Percentiles rank a stretch among this genome's conserved stretches.
These are phyloP conservation scores for Syrphus vitripennis DNA, from an alignment of 2,888 invertebrate species.

Conservation along the genomic window DNA sequence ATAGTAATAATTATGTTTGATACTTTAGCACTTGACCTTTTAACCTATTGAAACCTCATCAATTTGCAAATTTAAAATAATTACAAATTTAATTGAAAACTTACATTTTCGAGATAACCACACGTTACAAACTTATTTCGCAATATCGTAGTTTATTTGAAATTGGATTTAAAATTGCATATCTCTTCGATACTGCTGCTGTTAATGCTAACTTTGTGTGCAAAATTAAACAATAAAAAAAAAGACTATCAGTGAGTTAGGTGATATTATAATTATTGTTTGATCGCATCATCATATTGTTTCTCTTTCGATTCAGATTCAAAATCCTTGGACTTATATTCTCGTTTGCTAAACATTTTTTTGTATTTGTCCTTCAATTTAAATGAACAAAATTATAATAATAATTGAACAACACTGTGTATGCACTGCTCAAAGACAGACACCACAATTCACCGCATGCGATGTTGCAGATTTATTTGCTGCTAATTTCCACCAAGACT, in stretches of 20 bases:
- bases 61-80: constrained; percentile 15
- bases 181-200: neutral
- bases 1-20: neutral
- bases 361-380: constrained; percentile 50
- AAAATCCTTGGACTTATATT: constrained; percentile 59
- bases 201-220: neutral
- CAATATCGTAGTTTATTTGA: constrained; percentile 45
- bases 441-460: neutral
- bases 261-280: constrained; percentile 24
- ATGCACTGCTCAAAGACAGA: neutral
- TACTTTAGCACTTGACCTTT: neutral
- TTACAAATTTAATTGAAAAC: constrained; percentile 57
- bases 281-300: neutral
- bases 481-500: constrained; percentile 51
- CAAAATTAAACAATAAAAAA: neutral
- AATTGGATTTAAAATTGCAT: constrained; percentile 65
- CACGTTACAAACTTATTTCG: constrained; percentile 36
- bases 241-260: neutral
- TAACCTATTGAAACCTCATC: neutral
- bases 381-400: constrained; percentile 39
- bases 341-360: constrained; percentile 22
- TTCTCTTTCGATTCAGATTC: neutral
- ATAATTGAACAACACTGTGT: constrained; percentile 54
- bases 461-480: neutral
- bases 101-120: constrained; percentile 28